Evolutionary conservation across 2,888 invertebrate genomes (phyloP).

Genomic region (Cabera pusaria): DNA sequence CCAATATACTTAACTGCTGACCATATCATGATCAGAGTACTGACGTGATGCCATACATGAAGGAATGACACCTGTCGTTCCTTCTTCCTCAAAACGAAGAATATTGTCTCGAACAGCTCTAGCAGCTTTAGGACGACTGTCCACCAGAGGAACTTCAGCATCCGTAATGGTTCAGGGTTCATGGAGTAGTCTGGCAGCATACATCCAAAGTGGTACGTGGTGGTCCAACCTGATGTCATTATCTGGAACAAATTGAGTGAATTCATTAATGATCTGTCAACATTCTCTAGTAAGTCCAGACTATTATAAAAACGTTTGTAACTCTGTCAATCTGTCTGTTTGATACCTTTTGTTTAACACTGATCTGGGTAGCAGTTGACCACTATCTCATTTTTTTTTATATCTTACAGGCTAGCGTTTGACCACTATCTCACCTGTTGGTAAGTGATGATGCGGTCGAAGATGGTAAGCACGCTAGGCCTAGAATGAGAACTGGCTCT

Average conservation of each 20-base stretch:
- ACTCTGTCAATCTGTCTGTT: too few species aligned
- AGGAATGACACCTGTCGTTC: conserved; percentile 87
- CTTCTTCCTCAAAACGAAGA: conserved; percentile 89
- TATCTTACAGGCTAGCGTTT: too few species aligned
- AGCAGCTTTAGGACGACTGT: conserved; percentile 84
- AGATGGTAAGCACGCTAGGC: too few species aligned
- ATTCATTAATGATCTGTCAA: too few species aligned
- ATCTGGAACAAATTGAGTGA: conserved; percentile 69
- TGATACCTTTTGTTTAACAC: too few species aligned
- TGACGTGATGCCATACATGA: conserved; percentile 89
- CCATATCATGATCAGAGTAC: conserved; percentile 85
- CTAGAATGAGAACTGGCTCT: too few species aligned
- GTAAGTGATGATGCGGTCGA: too few species aligned
- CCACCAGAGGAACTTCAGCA: conserved; percentile 84
- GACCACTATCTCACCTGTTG: too few species aligned
- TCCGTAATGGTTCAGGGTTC: conserved; percentile 84
- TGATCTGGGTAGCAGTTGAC: too few species aligned
- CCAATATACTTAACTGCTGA: conserved; percentile 84
- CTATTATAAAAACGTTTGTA: too few species aligned
- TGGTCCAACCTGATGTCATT: conserved; percentile 86
- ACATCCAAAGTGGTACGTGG: conserved; percentile 85
- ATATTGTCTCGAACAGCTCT: conserved; percentile 87
- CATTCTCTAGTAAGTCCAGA: too few species aligned
- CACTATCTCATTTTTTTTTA: too few species aligned
- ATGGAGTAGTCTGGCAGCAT: conserved; percentile 88